A percentile compares a stretch with the other conserved stretches of the same genome.
These are phyloP conservation scores for Panopea generosa DNA, from an alignment of 2,888 invertebrate genomes.

Conservation along the genomic window DNA sequence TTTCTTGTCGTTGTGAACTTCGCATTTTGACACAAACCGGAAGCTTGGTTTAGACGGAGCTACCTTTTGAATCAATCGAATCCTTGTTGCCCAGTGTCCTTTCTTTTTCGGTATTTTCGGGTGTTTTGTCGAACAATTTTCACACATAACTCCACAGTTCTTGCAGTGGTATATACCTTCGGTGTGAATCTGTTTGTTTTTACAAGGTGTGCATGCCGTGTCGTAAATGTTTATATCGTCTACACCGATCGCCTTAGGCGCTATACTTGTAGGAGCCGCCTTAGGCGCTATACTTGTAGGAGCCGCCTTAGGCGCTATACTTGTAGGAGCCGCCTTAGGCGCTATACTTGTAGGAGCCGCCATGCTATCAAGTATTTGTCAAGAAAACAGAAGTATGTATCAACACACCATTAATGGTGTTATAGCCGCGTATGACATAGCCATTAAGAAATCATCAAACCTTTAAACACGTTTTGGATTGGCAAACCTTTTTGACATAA, in stretches of 20 bases:
- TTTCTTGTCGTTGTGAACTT: constrained; percentile 28
- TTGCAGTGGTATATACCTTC: constrained; percentile 53
- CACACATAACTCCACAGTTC: constrained; percentile 55
- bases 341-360: too few relatives aligned
- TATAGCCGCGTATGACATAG: too few relatives aligned
- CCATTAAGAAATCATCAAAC: too few relatives aligned
- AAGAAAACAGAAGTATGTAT: too few relatives aligned
- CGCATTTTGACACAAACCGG: constrained; percentile 40
- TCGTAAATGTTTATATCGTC: constrained; percentile 30
- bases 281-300: too few relatives aligned
- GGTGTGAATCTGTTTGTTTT: constrained; percentile 14
- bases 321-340: too few relatives aligned
- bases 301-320: too few relatives aligned
- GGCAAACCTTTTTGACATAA: too few relatives aligned
- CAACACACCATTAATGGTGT: too few relatives aligned
- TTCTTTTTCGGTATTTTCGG: constrained; percentile 47
- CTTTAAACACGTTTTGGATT: too few relatives aligned
- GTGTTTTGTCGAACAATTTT: constrained; percentile 49
- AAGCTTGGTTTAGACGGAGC: constrained; percentile 24
- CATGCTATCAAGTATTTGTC: too few relatives aligned
- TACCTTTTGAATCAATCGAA: constrained; percentile 18
- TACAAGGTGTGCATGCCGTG: constrained; percentile 28
- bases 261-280: neutral
- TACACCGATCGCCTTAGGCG: constrained; percentile 21
- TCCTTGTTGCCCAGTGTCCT: constrained; percentile 52